These are phyloP conservation scores for Choloepus didactylus DNA, from an alignment of 2,797 vertebrate genomes.

Conservation along the genomic window DNA sequence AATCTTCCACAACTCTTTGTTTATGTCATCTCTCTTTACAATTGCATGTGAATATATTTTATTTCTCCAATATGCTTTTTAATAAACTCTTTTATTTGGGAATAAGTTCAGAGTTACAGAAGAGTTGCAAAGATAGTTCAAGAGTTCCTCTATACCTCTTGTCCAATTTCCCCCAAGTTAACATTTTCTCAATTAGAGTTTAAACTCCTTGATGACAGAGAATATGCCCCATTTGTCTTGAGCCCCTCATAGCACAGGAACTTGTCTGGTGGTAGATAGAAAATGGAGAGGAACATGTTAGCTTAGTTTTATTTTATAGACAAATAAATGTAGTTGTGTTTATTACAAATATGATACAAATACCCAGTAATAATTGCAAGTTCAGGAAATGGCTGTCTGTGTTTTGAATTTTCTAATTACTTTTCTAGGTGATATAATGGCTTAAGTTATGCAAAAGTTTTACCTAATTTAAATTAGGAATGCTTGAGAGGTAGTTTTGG, in stretches of 20 bases:
- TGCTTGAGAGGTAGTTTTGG: background rate
- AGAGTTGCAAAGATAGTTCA: background rate
- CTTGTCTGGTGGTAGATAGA: background rate
- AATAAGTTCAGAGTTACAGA: background rate
- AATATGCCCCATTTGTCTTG: background rate
- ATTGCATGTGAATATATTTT: background rate
- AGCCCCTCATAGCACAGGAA: background rate
- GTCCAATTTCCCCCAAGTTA: background rate
- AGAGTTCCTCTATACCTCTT: background rate
- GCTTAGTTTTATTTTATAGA: background rate
- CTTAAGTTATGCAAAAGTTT: slow-evolving; percentile 14
- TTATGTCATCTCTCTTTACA: background rate
- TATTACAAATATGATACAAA: slow-evolving; percentile 4
- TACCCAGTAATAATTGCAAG: background rate
- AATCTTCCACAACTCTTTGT: background rate
- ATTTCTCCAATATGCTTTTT: slow-evolving; percentile 16
- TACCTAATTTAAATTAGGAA: background rate
- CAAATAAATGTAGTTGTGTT: slow-evolving; percentile 27
- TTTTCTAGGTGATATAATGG: background rate
- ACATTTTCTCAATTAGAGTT: background rate
- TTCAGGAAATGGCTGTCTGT: background rate
- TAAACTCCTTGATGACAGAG: background rate
- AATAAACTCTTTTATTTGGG: background rate
- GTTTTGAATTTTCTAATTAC: background rate
- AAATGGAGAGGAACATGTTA: slow-evolving; percentile 17